Conservation (phyloP, 1,140 invertebrate species). For the Drosophila hydei region DNA sequence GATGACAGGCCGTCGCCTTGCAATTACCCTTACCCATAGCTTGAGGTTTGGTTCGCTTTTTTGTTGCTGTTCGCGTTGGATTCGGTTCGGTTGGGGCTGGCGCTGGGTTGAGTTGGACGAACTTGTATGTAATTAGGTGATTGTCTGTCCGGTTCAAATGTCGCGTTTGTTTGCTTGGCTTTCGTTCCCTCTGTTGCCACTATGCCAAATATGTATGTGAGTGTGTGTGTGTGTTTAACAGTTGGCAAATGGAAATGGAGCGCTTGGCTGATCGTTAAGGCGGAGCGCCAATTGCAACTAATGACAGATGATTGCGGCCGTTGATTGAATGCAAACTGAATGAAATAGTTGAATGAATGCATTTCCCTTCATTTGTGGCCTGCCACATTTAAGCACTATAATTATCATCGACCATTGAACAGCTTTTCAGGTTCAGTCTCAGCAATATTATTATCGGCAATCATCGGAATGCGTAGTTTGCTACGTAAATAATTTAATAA, state of each 20-base stretch:
- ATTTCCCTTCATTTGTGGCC: slow-evolving; percentile 15
- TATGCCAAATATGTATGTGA: background rate
- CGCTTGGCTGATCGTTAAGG: slow-evolving; percentile 35
- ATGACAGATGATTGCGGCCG: slow-evolving; percentile 38
- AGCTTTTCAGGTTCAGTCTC: too few relatives aligned
- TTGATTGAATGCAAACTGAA: slow-evolving; percentile 35
- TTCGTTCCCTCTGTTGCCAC: slow-evolving; percentile 1
- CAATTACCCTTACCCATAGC: slow-evolving; percentile 60
- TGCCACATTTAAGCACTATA: slow-evolving; percentile 11
- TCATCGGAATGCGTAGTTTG: slow-evolving; percentile 7
- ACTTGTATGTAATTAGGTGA: slow-evolving; percentile 72
- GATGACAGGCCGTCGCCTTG: slow-evolving; percentile 79
- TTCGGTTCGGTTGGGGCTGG: background rate
- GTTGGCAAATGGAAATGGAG: slow-evolving; percentile 23
- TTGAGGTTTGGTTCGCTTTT: slow-evolving; percentile 12
- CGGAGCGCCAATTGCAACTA: slow-evolving; percentile 43
- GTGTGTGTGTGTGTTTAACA: slow-evolving; percentile 5
- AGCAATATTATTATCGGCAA: background rate
- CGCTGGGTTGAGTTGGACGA: background rate
- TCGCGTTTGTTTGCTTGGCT: slow-evolving; percentile 72
- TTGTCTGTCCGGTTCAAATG: slow-evolving; percentile 75
- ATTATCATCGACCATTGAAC: slow-evolving; percentile 2
- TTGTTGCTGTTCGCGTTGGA: background rate
- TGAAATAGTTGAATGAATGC: slow-evolving; percentile 17
- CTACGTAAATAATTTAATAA: background rate